Evolutionary conservation across 1,140 invertebrate genomes (phyloP).

Genomic region (Calosoma granatense): DNA sequence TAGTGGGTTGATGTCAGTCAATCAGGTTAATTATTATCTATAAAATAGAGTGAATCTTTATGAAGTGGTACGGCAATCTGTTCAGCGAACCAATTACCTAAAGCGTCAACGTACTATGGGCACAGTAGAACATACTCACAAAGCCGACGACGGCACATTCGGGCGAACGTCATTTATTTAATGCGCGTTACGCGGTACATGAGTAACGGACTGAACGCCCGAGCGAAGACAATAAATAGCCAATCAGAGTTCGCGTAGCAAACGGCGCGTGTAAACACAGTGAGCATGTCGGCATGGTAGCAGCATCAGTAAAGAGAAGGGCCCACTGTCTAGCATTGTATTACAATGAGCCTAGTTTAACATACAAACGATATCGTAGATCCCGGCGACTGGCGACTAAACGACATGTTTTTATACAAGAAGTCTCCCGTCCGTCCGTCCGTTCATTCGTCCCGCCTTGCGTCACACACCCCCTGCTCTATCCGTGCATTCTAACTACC

Average conservation of each 20-base stretch:
- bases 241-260: not conserved
- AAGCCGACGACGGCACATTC: no score
- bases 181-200: constrained; percentile 3
- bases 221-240: constrained; percentile 4
- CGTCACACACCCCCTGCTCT: no score
- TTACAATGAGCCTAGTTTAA: constrained; percentile 1
- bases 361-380: constrained; percentile 9
- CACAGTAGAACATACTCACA: no score
- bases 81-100: no score
- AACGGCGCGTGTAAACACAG: constrained; percentile 3
- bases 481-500: no score
- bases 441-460: no score
- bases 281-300: not conserved
- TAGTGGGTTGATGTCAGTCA: no score
- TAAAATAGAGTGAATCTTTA: no score
- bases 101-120: no score
- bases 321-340: not conserved
- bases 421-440: not conserved
- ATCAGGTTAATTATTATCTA: no score
- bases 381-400: not conserved
- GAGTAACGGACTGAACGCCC: constrained; percentile 5
- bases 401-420: constrained; percentile 9
- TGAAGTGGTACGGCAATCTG: no score
- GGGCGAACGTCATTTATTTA: constrained; percentile 5
- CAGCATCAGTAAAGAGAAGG: not conserved